Base-by-base conservation (phyloP, 1,140 invertebrate genomes). In the Bombus pyrosoma region DNA sequence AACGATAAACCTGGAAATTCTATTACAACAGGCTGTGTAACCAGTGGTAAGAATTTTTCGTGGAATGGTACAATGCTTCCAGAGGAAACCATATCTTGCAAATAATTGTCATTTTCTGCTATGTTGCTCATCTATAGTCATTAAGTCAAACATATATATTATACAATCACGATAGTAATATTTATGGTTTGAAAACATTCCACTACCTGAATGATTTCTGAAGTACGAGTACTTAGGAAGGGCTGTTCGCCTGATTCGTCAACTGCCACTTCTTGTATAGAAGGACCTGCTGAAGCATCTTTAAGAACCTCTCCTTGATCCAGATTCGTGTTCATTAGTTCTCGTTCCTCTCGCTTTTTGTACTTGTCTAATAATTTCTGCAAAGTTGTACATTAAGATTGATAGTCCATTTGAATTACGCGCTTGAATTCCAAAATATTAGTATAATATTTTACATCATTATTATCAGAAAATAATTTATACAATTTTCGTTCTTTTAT, bases 261-360 rank as follows among this genome's bases (percentile, higher is more conserved):
- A 18, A 6, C 47, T 28, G 0, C 15, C 25, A 75, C n/a, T 69
- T 69, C 53, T 32, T 57, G 18, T 15, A n/a, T 43, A n/a, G 59
- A 85, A 53, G 76, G 37, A 39, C 76, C 59, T 9, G 34, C 47
- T 22, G 74, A 79, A 85, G 47, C 25, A 28, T 87, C 83, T 74
- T 66, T 87, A 18, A 64, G 32, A 57, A 74, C 22, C 9, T 37
- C 25, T 8, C 75, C 86, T 75, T 85, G 47, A 75, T 87, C 86
- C 39, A 84, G 25, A 85, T 87, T 47, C 43, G 34, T 85, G 34
- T 62, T 85, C 75, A 68, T 84, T 74, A 84, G 53, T 77, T 86
- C 80, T 28, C 47, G 47, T 22, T 86, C 85, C 9, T 72, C 80
- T 41, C 41, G 66, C 2, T 10, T 62, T 53, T 32, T 62, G 32